Conservation (phyloP, 30 jellyfish, hydroid and myxozoan genomes). For the Aurelia coerulea region DNA sequence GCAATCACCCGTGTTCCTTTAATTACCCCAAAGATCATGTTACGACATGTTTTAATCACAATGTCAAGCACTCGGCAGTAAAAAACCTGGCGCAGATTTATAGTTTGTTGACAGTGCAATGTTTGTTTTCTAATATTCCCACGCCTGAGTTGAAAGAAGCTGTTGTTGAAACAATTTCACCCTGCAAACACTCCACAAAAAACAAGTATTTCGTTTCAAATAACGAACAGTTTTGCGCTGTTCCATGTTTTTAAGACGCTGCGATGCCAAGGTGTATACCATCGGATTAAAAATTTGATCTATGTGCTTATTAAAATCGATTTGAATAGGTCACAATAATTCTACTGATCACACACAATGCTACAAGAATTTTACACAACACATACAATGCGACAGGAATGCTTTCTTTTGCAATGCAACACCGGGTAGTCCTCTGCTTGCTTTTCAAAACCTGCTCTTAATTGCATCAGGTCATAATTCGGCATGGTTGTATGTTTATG, state of each 20-base stretch:
- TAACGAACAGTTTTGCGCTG: conserved; percentile 35
- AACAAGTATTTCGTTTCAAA: not conserved
- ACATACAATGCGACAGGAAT: no score
- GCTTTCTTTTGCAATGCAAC: conserved; percentile 3
- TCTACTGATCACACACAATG: not conserved
- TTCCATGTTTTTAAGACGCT: conserved; percentile 12
- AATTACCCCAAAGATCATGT: no score
- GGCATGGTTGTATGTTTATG: conserved; percentile 19
- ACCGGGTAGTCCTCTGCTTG: conserved; percentile 17
- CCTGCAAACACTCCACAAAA: conserved; percentile 52
- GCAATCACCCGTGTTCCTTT: no score
- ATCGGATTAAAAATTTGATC: conserved; percentile 33
- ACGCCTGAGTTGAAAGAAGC: conserved; percentile 14
- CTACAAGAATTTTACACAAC: conserved; percentile 7
- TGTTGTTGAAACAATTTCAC: conserved; percentile 45
- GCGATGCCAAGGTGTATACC: not conserved
- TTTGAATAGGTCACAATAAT: conserved; percentile 24
- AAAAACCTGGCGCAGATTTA: not conserved
- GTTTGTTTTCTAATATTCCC: conserved; percentile 18
- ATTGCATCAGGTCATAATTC: conserved; percentile 9
- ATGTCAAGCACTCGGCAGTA: not conserved
- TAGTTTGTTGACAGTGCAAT: not conserved
- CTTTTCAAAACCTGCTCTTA: conserved; percentile 15
- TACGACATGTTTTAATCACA: no score
- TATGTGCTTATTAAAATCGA: conserved; percentile 5